Evolutionary conservation across 2,888 invertebrate species (phyloP).

Genomic region (Syritta pipiens): DNA sequence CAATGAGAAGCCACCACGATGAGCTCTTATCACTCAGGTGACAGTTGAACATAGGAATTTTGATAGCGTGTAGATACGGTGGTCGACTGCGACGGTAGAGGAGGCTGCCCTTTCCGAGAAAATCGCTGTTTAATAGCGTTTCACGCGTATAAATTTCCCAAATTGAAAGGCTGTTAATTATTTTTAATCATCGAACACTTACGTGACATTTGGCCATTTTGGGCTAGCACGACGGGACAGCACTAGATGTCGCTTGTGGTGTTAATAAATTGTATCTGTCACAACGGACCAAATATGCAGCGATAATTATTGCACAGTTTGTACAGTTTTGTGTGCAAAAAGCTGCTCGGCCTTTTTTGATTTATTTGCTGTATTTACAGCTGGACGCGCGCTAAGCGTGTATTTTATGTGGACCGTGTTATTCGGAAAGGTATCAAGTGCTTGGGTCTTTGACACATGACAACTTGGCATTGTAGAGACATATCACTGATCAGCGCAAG

Average conservation of each 20-base stretch:
- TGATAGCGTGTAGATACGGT: conserved; percentile 39
- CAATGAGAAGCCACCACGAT: conserved; percentile 48
- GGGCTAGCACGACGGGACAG: conserved; percentile 17
- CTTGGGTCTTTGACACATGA: conserved; percentile 50
- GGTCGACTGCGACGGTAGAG: conserved; percentile 1
- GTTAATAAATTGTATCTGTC: conserved; percentile 67
- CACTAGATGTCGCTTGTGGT: conserved; percentile 59
- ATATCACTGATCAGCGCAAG: conserved; percentile 38
- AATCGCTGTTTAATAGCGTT: conserved; percentile 50
- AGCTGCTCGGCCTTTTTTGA: conserved; percentile 54
- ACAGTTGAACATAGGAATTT: conserved; percentile 62
- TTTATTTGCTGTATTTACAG: conserved; percentile 50
- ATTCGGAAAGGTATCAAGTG: conserved; percentile 37
- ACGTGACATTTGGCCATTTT: conserved; percentile 62
- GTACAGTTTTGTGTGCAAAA: not conserved
- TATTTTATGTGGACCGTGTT: conserved; percentile 25
- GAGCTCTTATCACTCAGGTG: conserved; percentile 65
- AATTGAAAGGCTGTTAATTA: conserved; percentile 63
- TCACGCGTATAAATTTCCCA: conserved; percentile 51
- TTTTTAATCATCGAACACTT: conserved; percentile 63
- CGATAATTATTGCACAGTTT: conserved; percentile 50
- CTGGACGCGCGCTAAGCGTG: conserved; percentile 40
- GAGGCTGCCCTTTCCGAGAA: conserved; percentile 39
- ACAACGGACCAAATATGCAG: conserved; percentile 32
- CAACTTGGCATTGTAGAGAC: conserved; percentile 48